Evolutionary conservation across 2,113 vertebrate species (phyloP).

Genomic region (Lasiurus borealis): DNA sequence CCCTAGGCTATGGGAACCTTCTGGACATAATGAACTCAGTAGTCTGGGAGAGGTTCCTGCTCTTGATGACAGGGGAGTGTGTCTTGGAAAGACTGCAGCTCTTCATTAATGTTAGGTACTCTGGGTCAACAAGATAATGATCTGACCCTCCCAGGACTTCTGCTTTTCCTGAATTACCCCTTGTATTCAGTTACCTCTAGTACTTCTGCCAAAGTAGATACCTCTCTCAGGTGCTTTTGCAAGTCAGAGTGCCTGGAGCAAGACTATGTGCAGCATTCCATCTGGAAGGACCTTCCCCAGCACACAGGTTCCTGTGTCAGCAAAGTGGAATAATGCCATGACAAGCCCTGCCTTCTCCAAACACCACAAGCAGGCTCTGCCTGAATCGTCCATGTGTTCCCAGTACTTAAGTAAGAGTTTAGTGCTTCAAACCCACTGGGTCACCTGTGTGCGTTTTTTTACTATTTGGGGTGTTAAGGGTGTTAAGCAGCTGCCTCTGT

Average conservation of each 20-base stretch:
- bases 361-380: background rate
- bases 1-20: background rate
- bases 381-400: background rate
- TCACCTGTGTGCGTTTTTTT: background rate
- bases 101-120: conserved; percentile 4
- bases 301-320: background rate
- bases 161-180: conserved; percentile 16
- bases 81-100: background rate
- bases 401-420: background rate
- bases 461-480: background rate
- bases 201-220: background rate
- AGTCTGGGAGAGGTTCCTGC: background rate
- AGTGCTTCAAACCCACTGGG: background rate
- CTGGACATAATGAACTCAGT: background rate
- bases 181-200: conserved; percentile 17
- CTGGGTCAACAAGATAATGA: background rate
- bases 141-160: background rate
- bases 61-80: background rate
- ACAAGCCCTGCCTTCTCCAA: background rate
- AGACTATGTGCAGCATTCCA: background rate
- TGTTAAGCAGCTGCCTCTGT: background rate
- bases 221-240: background rate
- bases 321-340: background rate
- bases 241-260: background rate
- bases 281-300: background rate